Conservation (phyloP, 2,113 vertebrate species). For the Dasyornis broadbenti region DNA sequence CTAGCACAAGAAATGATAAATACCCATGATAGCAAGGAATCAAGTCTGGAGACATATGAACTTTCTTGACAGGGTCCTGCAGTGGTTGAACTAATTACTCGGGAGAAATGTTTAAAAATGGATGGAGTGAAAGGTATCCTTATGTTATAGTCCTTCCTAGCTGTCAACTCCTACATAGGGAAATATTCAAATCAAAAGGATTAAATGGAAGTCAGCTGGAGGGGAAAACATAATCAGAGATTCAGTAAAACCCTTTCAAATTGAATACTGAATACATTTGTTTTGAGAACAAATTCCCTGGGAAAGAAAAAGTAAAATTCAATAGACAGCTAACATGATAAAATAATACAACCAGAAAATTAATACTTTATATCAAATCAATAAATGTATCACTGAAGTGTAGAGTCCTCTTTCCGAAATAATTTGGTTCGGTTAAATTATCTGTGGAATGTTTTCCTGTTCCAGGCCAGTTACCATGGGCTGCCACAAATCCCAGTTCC, state of each 20-base stretch:
- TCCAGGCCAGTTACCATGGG: neutral
- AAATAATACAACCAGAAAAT: constrained; percentile 39
- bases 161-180: neutral
- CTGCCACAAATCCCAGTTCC: neutral
- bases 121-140: neutral
- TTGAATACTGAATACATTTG: neutral
- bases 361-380: constrained; percentile 11
- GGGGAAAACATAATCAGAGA: neutral
- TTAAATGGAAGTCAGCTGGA: neutral
- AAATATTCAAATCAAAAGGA: neutral
- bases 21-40: neutral
- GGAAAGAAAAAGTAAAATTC: constrained; percentile 7
- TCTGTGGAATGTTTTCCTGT: neutral
- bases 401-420: neutral
- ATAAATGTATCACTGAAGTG: neutral
- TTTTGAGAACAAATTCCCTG: neutral
- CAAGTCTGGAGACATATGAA: neutral
- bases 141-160: neutral
- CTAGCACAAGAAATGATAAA: neutral
- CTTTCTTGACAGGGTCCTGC: neutral
- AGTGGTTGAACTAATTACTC: neutral
- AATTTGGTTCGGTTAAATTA: constrained; percentile 10
- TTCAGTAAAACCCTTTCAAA: neutral
- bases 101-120: neutral
- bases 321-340: neutral